Evolutionary conservation across 1,140 invertebrate species (phyloP).

Genomic region (Gonatopus flavifemur): DNA sequence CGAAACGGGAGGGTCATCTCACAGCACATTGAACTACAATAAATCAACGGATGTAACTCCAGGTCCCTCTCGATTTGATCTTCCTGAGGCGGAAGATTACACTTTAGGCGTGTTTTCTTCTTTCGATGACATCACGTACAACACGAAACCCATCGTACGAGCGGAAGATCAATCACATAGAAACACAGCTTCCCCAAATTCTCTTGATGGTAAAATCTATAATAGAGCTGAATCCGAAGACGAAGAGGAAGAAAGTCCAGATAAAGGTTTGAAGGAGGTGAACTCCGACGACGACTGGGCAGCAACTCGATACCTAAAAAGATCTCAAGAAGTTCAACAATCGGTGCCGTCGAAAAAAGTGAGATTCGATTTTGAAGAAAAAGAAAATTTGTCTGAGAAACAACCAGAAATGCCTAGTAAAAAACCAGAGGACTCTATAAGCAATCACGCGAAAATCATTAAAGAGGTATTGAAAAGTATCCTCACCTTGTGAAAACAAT

Average conservation of each 20-base stretch:
- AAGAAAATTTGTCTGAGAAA: slow-evolving; percentile 52
- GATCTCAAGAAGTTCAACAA: slow-evolving; percentile 26
- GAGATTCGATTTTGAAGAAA: slow-evolving; percentile 56
- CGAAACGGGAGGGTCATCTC: slow-evolving; percentile 28
- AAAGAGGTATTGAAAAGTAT: slow-evolving; percentile 85
- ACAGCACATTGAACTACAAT: slow-evolving; percentile 13
- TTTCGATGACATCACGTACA: slow-evolving; percentile 72
- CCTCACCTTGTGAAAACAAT: slow-evolving; percentile 83
- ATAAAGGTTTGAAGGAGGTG: slow-evolving; percentile 40
- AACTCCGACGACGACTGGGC: slow-evolving; percentile 60
- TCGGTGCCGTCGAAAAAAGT: slow-evolving; percentile 52
- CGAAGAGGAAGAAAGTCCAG: slow-evolving; percentile 61
- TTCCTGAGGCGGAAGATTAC: slow-evolving; percentile 69
- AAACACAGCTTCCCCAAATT: slow-evolving; percentile 11
- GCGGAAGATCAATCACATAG: slow-evolving; percentile 48
- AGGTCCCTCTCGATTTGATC: slow-evolving; percentile 71
- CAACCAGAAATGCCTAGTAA: slow-evolving; percentile 51
- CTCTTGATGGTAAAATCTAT: slow-evolving; percentile 23
- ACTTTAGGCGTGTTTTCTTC: slow-evolving; percentile 62
- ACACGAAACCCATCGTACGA: slow-evolving; percentile 66
- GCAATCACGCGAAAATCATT: slow-evolving; percentile 81
- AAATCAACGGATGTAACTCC: slow-evolving; percentile 58
- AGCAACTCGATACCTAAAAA: slow-evolving; percentile 42
- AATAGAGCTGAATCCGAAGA: slow-evolving; percentile 50
- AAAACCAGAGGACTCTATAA: slow-evolving; percentile 59